Conservation (phyloP, 1,140 invertebrate genomes). For the Lethrus apterus region DNA sequence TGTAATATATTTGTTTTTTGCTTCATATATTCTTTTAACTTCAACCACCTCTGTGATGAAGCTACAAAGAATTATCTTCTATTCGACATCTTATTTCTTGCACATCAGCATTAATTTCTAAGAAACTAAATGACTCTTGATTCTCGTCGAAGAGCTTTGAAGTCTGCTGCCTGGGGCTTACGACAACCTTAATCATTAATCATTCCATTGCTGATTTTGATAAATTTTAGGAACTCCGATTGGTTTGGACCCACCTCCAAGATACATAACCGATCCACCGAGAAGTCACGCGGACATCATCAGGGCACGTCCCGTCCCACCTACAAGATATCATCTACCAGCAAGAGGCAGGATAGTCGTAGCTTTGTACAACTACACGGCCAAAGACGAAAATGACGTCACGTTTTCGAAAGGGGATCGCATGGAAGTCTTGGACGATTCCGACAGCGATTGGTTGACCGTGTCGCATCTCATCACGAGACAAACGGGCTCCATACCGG, state of each 20-base stretch:
- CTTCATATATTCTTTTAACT: too few species aligned
- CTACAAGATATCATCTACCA: slow-evolving; percentile 20
- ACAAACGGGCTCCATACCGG: slow-evolving; percentile 82
- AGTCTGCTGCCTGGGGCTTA: too few species aligned
- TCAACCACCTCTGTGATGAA: too few species aligned
- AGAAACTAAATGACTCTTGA: too few species aligned
- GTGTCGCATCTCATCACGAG: slow-evolving; percentile 79
- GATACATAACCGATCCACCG: slow-evolving; percentile 73
- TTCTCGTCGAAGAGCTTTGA: too few species aligned
- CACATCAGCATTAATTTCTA: too few species aligned
- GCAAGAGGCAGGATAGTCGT: slow-evolving; percentile 63
- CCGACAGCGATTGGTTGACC: slow-evolving; percentile 89
- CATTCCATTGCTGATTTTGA: too few species aligned
- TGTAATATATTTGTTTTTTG: too few species aligned
- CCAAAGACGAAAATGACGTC: slow-evolving; percentile 81
- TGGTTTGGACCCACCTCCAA: slow-evolving; percentile 47
- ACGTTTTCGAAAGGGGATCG: slow-evolving; percentile 87
- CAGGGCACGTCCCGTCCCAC: slow-evolving; percentile 26
- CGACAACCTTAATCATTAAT: too few species aligned
- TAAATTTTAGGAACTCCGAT: slow-evolving; percentile 2
- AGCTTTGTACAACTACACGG: slow-evolving; percentile 85
- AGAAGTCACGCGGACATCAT: slow-evolving; percentile 46
- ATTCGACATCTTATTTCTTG: too few species aligned
- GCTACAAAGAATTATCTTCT: too few species aligned
- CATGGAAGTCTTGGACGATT: slow-evolving; percentile 82